phyloP scores from a whole-genome alignment of 2,797 vertebrate species.

The Molossus molossus region DNA sequence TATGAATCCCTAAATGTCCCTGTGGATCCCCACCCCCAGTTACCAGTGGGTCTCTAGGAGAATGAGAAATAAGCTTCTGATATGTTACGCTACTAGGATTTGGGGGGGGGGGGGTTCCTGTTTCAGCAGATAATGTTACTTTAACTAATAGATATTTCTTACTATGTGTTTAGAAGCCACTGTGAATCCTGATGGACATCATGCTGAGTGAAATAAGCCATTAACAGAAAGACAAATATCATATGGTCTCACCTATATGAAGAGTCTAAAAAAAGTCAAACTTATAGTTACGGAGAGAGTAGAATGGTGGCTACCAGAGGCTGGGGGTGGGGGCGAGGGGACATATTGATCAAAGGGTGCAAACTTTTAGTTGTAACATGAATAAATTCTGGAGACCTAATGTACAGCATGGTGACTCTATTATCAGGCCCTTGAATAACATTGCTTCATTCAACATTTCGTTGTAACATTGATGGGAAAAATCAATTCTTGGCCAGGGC shows the following conservation, averaged over 20 bases:
- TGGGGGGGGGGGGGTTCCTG: not conserved
- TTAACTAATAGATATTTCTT: slow-evolving; percentile 3
- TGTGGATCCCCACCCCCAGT: not conserved
- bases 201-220: not conserved
- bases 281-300: not conserved
- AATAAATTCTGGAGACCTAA: not conserved
- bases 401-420: not conserved
- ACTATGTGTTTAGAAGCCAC: not conserved
- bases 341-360: not conserved
- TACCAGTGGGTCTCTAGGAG: not conserved
- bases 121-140: not conserved
- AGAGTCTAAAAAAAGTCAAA: not conserved
- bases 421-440: not conserved
- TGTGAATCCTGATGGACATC: not conserved
- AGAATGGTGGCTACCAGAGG: not conserved
- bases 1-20: not conserved
- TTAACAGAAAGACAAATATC: not conserved
- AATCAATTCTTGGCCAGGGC: not conserved
- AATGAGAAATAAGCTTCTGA: not conserved
- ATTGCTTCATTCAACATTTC: not conserved
- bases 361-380: not conserved
- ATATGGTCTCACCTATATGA: not conserved
- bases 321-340: not conserved
- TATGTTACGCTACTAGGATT: not conserved
- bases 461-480: not conserved